Evolutionary conservation across 2,888 invertebrate species (phyloP), one percentile per base, ranked within the genome.

Genomic region (Drosophila rellima): DNA sequence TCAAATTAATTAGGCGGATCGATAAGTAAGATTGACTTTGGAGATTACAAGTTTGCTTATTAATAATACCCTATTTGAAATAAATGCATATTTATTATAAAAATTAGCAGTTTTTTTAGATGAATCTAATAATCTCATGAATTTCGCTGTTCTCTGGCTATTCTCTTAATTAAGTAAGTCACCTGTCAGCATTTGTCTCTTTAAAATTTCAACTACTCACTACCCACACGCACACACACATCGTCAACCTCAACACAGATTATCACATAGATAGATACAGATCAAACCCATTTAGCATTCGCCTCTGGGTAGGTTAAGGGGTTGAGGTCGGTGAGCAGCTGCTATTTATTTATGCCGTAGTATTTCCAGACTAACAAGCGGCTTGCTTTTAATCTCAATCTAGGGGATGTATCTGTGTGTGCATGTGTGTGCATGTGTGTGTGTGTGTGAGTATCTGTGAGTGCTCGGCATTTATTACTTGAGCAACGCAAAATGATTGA

Each of bases 401-500:
- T 61, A 42, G 20, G 57, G 42, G 23, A 39, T 39, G 29, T 47
- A 33, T 52, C n/a, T 54, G 29, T 48, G 45, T 57, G 31, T 52
- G 18, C 37, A 47, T 47, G 39, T 44, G 39, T 10, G 13, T 35
- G 11, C 11, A 3, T 31, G 10, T 31, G 31, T 13, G 33, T 13
- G 5, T 33, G 33, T 33, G 33, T 13, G 35, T 35, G n/a, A 6
- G n/a, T 11, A 11, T 31, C 10, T 35, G n/a, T 35, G 35, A n/a
- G 35, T n/a, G 7, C 47, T 50, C 29, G 42, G 50, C 64, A 57
- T 70, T 65, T 87, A 72, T 81, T 81, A 70, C 54, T 71, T 71
- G 55, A 73, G 78, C 75, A 71, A 84, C 88, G 83, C 89, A 84
- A 84, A 89, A 50, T 88, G 89, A 84, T 84, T 84, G 83, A 87